phyloP scores from a whole-genome alignment of 2,113 vertebrate species.

The Hydropotes inermis region DNA sequence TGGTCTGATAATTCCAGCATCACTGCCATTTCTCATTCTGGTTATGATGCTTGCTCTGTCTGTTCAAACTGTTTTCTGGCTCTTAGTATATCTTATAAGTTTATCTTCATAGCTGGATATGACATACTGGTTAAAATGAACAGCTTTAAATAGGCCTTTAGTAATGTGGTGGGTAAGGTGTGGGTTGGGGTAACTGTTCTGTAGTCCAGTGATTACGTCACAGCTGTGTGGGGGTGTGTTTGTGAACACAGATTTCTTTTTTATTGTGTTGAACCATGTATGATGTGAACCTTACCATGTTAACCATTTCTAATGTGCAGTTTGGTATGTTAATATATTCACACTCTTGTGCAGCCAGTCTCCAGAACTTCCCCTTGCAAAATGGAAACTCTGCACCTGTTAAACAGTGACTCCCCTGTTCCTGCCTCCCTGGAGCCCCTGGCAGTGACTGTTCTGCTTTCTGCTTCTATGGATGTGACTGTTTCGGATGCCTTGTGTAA shows the following conservation, averaged over 20 bases:
- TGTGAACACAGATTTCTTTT: background rate
- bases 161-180: background rate
- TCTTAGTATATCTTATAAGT: background rate
- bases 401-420: background rate
- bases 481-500: background rate
- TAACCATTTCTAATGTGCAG: background rate
- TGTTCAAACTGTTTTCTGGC: background rate
- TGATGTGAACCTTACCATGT: background rate
- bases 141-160: background rate
- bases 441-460: background rate
- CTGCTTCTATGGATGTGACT: background rate
- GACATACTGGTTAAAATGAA: background rate
- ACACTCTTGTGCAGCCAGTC: background rate
- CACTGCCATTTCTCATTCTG: background rate
- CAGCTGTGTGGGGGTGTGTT: background rate
- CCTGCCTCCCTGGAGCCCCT: background rate
- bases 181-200: background rate
- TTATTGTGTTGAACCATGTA: background rate
- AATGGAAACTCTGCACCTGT: background rate
- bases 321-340: background rate
- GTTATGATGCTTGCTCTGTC: background rate
- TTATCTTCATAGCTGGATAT: background rate
- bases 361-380: background rate
- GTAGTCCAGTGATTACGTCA: background rate
- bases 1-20: background rate